A percentile compares a stretch with the other conserved stretches of the same genome.
Evolutionary conservation across 2,113 vertebrate genomes (phyloP).

Genomic region (Syngnathus floridae): DNA sequence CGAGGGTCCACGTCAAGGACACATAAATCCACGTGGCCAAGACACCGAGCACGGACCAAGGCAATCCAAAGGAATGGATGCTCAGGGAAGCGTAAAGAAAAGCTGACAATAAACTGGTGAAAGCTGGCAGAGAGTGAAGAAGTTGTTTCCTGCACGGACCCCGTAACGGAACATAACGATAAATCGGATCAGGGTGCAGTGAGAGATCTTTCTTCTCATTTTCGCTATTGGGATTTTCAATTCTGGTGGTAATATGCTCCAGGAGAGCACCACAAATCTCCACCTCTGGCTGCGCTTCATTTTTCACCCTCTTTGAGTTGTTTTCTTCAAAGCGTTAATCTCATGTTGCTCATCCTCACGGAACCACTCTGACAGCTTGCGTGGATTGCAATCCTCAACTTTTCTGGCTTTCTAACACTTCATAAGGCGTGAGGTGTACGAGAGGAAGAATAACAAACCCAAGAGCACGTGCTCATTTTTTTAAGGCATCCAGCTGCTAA

Average conservation of each 20-base stretch:
- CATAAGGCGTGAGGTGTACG: constrained; percentile 26
- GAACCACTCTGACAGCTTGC: constrained; percentile 26
- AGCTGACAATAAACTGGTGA: constrained; percentile 8
- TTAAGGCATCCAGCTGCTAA: constrained; percentile 48
- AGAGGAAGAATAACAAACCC: constrained; percentile 20
- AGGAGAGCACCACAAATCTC: constrained; percentile 44
- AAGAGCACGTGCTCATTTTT: constrained; percentile 44
- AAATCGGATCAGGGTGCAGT: constrained; percentile 11
- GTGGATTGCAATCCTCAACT: constrained; percentile 14
- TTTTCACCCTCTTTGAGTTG: constrained; percentile 18
- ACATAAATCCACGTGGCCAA: constrained; percentile 35
- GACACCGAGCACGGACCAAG: constrained; percentile 41
- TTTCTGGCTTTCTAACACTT: constrained; percentile 16
- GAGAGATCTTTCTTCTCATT: constrained; percentile 24
- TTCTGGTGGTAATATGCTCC: constrained; percentile 30
- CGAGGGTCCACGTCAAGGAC: constrained; percentile 34
- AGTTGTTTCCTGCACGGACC: constrained; percentile 25
- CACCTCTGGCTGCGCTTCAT: constrained; percentile 16
- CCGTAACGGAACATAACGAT: constrained; percentile 3
- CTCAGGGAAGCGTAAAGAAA: constrained; percentile 18
- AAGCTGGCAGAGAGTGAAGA: constrained; percentile 17
- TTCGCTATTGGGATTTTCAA: constrained; percentile 28
- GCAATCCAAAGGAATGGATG: constrained; percentile 28
- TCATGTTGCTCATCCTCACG: background rate
- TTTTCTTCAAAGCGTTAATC: constrained; percentile 7